phyloP scores from a whole-genome alignment of 1,140 invertebrate genomes.

The Pseudomyrmex sp. region DNA sequence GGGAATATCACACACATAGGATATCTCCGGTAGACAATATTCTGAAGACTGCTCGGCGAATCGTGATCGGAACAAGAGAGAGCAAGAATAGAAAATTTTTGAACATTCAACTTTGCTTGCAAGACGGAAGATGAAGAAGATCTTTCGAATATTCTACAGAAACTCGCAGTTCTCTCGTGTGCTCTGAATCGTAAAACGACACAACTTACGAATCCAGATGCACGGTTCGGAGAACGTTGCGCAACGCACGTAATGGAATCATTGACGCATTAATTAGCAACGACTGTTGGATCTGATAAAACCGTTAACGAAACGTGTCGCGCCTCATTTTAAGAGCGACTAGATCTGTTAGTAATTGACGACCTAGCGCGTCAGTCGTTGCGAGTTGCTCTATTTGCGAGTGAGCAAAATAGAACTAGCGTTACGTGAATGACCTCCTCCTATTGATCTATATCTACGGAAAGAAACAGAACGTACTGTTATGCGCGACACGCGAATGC shows the following conservation, averaged over 20 bases:
- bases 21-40: slow-evolving; percentile 8
- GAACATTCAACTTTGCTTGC: slow-evolving; percentile 20
- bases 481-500: neutral
- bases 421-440: slow-evolving; percentile 29
- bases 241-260: slow-evolving; percentile 17
- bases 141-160: slow-evolving; percentile 2
- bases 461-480: neutral
- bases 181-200: neutral
- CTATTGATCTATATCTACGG: slow-evolving; percentile 9
- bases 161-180: neutral
- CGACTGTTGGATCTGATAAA: slow-evolving; percentile 8
- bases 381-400: slow-evolving; percentile 36
- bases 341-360: slow-evolving; percentile 61
- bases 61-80: slow-evolving; percentile 6
- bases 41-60: slow-evolving; percentile 1
- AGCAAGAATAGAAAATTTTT: slow-evolving; percentile 22
- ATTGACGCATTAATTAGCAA: slow-evolving; percentile 43
- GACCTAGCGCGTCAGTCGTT: slow-evolving; percentile 26
- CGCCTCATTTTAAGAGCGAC: slow-evolving; percentile 56
- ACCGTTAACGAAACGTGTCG: slow-evolving; percentile 60
- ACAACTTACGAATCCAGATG: slow-evolving; percentile 39
- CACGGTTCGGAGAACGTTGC: slow-evolving; percentile 34
- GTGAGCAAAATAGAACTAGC: slow-evolving; percentile 47
- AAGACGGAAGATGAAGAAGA: neutral
- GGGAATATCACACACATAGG: slow-evolving; percentile 22